phyloP scores from a whole-genome alignment of 2,113 vertebrate species.

The Neomonachus schauinslandi region DNA sequence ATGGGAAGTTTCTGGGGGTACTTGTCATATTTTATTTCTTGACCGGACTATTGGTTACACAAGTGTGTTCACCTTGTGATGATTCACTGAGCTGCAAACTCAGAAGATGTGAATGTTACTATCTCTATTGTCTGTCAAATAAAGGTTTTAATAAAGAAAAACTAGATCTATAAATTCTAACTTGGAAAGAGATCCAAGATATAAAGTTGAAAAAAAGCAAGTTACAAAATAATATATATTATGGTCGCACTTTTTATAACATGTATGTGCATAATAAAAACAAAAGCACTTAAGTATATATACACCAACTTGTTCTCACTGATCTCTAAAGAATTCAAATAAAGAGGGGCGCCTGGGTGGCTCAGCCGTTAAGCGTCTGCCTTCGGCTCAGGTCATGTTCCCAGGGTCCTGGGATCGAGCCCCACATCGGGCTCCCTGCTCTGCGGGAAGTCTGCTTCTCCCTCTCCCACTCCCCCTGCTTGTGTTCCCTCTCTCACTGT shows the following conservation, averaged over 20 bases:
- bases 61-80: neutral
- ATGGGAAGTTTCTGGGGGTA: neutral
- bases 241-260: neutral
- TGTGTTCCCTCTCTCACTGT: too few species aligned
- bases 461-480: too few species aligned
- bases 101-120: slow-evolving; percentile 1
- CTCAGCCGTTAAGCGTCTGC: too few species aligned
- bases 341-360: neutral
- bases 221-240: neutral
- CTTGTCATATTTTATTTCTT: neutral
- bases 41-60: neutral
- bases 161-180: slow-evolving; percentile 5
- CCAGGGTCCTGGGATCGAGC: too few species aligned
- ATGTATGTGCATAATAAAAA: neutral
- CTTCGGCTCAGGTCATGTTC: too few species aligned
- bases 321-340: slow-evolving; percentile 6
- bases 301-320: neutral
- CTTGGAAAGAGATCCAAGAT: neutral
- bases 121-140: neutral
- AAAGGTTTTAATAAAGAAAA: slow-evolving; percentile 7
- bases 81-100: neutral
- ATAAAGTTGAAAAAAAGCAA: neutral
- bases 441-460: too few species aligned
- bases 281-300: neutral
- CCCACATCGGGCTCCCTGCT: too few species aligned